A percentile compares a stretch with the other conserved stretches of the same genome.
These are phyloP conservation scores for Hydriomena furcata DNA, from an alignment of 2,888 invertebrate species.

Conservation along the genomic window DNA sequence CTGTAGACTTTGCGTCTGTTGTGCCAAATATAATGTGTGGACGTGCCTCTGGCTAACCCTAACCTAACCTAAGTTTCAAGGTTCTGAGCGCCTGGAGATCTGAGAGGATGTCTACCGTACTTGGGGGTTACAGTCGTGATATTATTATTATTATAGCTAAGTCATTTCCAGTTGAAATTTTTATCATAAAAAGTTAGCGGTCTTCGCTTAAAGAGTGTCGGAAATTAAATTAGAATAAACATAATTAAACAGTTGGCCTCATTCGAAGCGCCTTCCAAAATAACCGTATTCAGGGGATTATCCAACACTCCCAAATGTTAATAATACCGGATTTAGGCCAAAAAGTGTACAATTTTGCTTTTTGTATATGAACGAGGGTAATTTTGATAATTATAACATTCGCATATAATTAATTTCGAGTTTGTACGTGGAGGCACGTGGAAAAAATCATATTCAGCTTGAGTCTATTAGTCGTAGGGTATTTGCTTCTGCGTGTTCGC, in stretches of 20 bases:
- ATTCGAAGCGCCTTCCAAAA: slow-evolving; percentile 64
- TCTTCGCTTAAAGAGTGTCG: slow-evolving; percentile 46
- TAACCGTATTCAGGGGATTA: slow-evolving; percentile 61
- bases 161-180: slow-evolving; percentile 1
- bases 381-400: slow-evolving; percentile 61
- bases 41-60: too few species aligned
- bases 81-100: too few species aligned
- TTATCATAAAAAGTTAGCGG: background rate
- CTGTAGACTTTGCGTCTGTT: too few species aligned
- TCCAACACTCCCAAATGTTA: slow-evolving; percentile 49
- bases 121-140: too few species aligned
- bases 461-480: too few species aligned
- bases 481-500: too few species aligned
- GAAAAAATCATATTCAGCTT: slow-evolving; percentile 24
- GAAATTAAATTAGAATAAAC: slow-evolving; percentile 74
- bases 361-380: slow-evolving; percentile 44
- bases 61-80: too few species aligned
- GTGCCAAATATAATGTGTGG: too few species aligned
- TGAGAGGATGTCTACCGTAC: too few species aligned
- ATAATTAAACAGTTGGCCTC: slow-evolving; percentile 69
- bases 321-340: slow-evolving; percentile 48
- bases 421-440: slow-evolving; percentile 22
- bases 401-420: slow-evolving; percentile 51
- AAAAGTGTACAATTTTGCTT: slow-evolving; percentile 31
- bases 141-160: too few species aligned